Base-by-base conservation (phyloP, 2,113 vertebrate species). In the Alligator mississippiensis region DNA sequence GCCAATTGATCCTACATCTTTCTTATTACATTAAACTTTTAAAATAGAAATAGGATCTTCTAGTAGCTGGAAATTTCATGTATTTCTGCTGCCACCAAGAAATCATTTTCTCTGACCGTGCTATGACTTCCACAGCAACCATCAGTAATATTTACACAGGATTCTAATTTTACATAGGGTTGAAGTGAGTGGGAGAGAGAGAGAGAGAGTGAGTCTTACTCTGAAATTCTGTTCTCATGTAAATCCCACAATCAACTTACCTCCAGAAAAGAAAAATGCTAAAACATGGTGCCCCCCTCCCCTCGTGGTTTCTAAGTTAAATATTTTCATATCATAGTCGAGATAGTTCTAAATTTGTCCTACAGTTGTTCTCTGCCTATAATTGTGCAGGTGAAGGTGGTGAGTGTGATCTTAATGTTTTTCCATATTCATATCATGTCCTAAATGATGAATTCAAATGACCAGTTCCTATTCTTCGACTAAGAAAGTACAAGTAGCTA, bases 191-290 rank as follows among this genome's bases (percentile, higher is more conserved):
- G 47, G 47, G 47, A 47, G 47, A 47, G 47, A 38, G 38, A 38
- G 38, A 47, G 47, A 47, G 61, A 88, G 80, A 82, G 81, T 93
- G 90, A 87, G 6, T 47, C 47, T 47, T 47, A 7, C 47, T 47
- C 47, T 47, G 47, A 47, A 47, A 54, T 18, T 61, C 6, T 85
- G 24, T 84, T 93, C 18, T 85, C 93, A 64, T 28, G n/a, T 72
- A 90, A 90, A 77, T 89, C 6, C 24, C 14, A n/a, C 34, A 38
- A 24, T 84, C 92, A 34, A 76, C 91, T 90, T 93, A 94, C 70
- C 90, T 27, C 24, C 27, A 88, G 55, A 64, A 9, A 81, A 89
- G 34, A 77, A 94, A 81, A 93, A 70, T 34, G 59, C 24, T 90
- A 59, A 84, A 90, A 82, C 92, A 59, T 0, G 0, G 34, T 78